A percentile compares a stretch with the other conserved stretches of the same genome.
Conservation (phyloP, 2,113 vertebrate species). For the Lasiurus cinereus region DNA sequence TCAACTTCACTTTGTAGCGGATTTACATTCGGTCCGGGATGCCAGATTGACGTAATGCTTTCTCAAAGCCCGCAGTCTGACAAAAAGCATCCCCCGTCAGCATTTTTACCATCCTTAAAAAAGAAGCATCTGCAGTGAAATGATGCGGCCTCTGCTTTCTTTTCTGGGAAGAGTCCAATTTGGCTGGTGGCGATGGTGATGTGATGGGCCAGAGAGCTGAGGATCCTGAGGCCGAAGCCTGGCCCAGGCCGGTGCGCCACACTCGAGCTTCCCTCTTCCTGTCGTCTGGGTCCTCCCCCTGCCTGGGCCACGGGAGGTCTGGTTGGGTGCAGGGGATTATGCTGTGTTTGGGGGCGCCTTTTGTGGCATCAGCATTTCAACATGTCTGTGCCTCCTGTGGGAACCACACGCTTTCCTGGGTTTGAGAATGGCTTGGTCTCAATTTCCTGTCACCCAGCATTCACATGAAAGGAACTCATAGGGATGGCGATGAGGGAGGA, state of each 20-base stretch:
- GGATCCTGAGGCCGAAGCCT: background rate
- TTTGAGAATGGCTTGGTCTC: background rate
- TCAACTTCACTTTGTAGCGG: conserved; percentile 60
- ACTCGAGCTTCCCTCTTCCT: background rate
- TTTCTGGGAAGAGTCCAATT: conserved; percentile 56
- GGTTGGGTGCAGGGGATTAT: background rate
- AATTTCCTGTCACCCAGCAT: background rate
- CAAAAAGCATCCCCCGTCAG: conserved; percentile 68
- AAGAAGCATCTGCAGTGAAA: conserved; percentile 66
- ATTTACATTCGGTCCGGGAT: conserved; percentile 70
- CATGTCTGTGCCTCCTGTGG: background rate
- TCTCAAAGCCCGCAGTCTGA: conserved; percentile 74
- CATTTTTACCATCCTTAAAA: conserved; percentile 57
- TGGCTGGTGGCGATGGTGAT: conserved; percentile 17
- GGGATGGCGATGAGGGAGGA: background rate
- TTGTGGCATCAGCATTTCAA: background rate
- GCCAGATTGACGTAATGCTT: conserved; percentile 78
- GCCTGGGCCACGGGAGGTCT: fast-evolving
- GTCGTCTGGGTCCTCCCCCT: background rate
- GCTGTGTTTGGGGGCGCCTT: background rate
- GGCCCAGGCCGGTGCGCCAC: background rate
- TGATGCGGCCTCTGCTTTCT: background rate
- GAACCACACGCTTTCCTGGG: background rate
- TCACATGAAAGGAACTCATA: background rate
- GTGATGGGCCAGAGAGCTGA: background rate